Base-by-base conservation (phyloP, 2,888 invertebrate species). In the Ectemnius cavifrons region DNA sequence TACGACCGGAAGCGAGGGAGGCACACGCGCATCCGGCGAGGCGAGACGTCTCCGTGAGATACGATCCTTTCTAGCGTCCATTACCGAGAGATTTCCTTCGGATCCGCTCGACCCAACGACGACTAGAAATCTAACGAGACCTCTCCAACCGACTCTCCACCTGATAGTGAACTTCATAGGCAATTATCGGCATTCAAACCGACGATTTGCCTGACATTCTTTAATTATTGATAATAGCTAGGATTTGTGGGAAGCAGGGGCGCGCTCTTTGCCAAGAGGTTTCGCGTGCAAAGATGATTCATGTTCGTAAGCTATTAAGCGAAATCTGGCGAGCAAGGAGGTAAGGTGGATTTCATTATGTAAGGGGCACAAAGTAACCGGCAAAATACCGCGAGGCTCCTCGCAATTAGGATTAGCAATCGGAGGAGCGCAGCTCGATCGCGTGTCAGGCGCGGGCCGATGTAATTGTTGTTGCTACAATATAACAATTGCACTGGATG, bases 1-100 rank as follows among this genome's bases (percentile, higher is more conserved):
- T 67, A 79, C 82, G 84, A 79, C 87, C 88, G 88, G 88, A 88
- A 88, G 80, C 76, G 82, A 86, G 85, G 87, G 84, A 81, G 84
- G 86, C 85, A 84, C 85, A 88, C 88, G 86, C 87, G 86, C 87
- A 88, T 88, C 88, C 88, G 88, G 88, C 75, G 78, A 85, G 84
- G 85, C 82, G 85, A 81, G 81, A 84, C 87, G 86, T 80, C 74
- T 74, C 67, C 63, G 67, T 67, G 63, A 81, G 79, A 81, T 79
- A 79, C 67, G 76, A 77, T 81, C 75, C 81, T 78, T 66, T 75
- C 67, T 73, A 72, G 76, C 77, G 76, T 76, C 69, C 69, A 72
- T 69, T 66, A 59, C 65, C 58, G 70, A 62, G 64, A 72, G 65
- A 77, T 75, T 72, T 75, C 72, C 72, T 69, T 66, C 57, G 27